Conservation (phyloP, 92 coral and sea anemone genomes). For the Porites rus region DNA sequence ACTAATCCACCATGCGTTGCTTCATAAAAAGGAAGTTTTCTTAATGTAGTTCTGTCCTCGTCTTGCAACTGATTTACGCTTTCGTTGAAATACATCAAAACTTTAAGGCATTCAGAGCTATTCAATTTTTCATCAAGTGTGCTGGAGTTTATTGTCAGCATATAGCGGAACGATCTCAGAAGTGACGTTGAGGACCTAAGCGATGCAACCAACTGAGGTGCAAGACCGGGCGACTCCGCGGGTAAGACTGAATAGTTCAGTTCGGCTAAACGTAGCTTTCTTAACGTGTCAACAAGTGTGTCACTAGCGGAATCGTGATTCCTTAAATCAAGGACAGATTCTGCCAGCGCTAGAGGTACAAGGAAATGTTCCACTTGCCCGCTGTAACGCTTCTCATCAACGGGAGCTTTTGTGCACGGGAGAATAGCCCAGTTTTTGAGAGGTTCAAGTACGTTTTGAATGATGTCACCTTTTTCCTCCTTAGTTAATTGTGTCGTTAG, state of each 20-base stretch:
- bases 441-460: conserved; percentile 31
- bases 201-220: conserved; percentile 48
- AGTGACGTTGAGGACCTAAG: conserved; percentile 40
- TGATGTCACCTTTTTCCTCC: background rate
- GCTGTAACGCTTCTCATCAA: background rate
- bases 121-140: background rate
- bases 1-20: conserved; percentile 40
- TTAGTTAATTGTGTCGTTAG: too few species aligned
- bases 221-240: background rate
- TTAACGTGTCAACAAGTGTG: too few species aligned
- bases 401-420: conserved; percentile 40
- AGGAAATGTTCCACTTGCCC: conserved; percentile 4
- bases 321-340: too few species aligned
- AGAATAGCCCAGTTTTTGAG: conserved; percentile 51
- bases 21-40: conserved; percentile 54
- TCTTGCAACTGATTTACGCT: background rate
- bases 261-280: too few species aligned
- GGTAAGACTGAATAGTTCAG: too few species aligned
- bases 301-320: too few species aligned
- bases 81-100: conserved; percentile 54
- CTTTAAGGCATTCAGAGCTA: background rate
- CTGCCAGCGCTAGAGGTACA: background rate
- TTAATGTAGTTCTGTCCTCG: background rate
- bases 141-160: background rate
- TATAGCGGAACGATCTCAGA: conserved; percentile 33